These are phyloP conservation scores for Adoxophyes honmai DNA, from an alignment of 1,140 invertebrate species.

Conservation along the genomic window DNA sequence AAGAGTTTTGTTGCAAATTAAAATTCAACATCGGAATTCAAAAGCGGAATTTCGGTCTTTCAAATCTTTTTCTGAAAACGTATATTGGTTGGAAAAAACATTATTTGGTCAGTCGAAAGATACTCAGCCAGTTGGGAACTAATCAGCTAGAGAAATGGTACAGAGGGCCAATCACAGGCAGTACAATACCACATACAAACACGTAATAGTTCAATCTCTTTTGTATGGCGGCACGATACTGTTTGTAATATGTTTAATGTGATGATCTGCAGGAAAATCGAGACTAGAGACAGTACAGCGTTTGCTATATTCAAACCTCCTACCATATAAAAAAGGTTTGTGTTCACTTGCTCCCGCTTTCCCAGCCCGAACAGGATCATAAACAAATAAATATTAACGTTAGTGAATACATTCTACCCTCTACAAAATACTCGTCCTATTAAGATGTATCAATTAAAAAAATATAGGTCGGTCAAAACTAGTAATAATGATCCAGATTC, in stretches of 20 bases:
- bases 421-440: not conserved
- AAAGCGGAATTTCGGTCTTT: no score
- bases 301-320: constrained; percentile 52
- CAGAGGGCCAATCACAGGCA: not conserved
- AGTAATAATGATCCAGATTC: no score
- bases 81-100: no score
- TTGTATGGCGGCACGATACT: not conserved
- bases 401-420: constrained; percentile 33
- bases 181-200: not conserved
- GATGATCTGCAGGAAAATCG: constrained; percentile 3
- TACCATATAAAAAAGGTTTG: constrained; percentile 68
- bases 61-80: no score
- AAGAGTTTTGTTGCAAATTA: no score
- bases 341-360: constrained; percentile 68
- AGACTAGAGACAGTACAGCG: not conserved
- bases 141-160: constrained; percentile 13
- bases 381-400: constrained; percentile 59
- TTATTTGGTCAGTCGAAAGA: not conserved
- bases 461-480: not conserved
- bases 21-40: no score
- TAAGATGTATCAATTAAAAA: not conserved
- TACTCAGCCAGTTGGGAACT: constrained; percentile 9
- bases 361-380: constrained; percentile 54
- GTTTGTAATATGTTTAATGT: not conserved
- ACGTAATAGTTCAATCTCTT: not conserved